Evolutionary conservation across 2,888 invertebrate genomes (phyloP), one percentile per base, ranked within the genome.

Genomic region (Caradrina clavipalpis): DNA sequence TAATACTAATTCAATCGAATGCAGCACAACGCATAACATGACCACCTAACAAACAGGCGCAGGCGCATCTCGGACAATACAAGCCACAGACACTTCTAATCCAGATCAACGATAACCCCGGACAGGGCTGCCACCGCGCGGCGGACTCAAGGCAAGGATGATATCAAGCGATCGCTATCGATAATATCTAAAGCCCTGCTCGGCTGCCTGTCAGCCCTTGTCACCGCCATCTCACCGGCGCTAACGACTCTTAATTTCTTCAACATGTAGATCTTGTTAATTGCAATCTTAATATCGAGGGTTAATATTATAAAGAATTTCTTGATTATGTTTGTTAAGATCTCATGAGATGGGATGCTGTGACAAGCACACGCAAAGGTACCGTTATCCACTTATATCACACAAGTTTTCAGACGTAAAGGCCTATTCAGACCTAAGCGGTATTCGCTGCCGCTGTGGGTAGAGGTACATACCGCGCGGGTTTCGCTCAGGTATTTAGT

Each of bases 211-310:
- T 79, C 82, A 66, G 62, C 71, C 59, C 62, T 55, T 79, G 80
- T 81, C 82, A 74, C 68, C 35, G 67, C 59, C 62, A 60, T 19
- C 70, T 66, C 76, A 54, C 57, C 56, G 51, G 58, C 55, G 82
- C 63, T 78, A 76, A 74, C 82, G 62, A 81, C 69, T 75, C 69
- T 71, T 74, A 62, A 15, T 74, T 73, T 81, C 78, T 70, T 76
- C 58, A 58, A 61, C 75, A 66, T 71, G 54, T 60, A 60, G 42
- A 58, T 70, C 60, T 70, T 68, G 84, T 84, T 82, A 82, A 81
- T 78, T 83, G 72, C 83, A 73, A 73, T 73, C 71, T 80, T 76
- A 76, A 71, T 71, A 78, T 57, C 56, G 35, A 65, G 39, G 10
- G 56, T 64, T 76, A 64, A 67, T 76, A 81, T 78, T 47, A 31